phyloP scores from a whole-genome alignment of 2,797 vertebrate species.

The Neostethus bicornis region DNA sequence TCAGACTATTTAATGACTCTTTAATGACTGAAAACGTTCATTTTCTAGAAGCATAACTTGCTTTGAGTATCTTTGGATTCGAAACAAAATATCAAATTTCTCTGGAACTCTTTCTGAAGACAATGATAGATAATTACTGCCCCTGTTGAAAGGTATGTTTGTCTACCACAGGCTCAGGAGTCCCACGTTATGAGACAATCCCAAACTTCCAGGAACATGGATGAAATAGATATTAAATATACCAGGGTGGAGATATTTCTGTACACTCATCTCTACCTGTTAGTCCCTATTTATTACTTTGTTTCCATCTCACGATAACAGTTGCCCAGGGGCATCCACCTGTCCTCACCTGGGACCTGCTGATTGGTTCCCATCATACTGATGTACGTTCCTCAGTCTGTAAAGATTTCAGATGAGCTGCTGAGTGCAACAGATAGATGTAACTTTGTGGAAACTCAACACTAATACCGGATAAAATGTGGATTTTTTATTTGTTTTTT shows the following conservation, averaged over 20 bases:
- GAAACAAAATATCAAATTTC: conserved; percentile 41
- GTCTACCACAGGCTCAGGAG: background rate
- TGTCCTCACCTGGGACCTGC: conserved; percentile 70
- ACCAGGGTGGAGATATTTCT: conserved; percentile 13
- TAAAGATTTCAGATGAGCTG: conserved; percentile 61
- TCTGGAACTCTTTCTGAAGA: background rate
- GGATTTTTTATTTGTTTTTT: conserved; percentile 56
- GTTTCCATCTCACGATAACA: conserved; percentile 71
- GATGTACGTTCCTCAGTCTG: conserved; percentile 52
- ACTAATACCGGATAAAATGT: conserved; percentile 60
- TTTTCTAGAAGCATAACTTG: too few relatives aligned
- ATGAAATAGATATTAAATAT: conserved; percentile 10
- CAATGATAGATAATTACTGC: background rate
- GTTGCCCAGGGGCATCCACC: conserved; percentile 69
- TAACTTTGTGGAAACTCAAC: conserved; percentile 34
- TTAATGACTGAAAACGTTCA: too few relatives aligned
- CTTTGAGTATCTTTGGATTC: background rate
- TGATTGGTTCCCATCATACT: conserved; percentile 76
- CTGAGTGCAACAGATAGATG: conserved; percentile 43
- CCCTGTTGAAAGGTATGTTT: background rate
- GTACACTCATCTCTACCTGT: conserved; percentile 12
- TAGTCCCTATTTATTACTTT: conserved; percentile 30
- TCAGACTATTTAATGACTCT: background rate
- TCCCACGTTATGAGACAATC: background rate
- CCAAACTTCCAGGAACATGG: background rate